Base-by-base conservation (phyloP, 2,888 invertebrate genomes). In the Chaetogeoica ovagalla region DNA sequence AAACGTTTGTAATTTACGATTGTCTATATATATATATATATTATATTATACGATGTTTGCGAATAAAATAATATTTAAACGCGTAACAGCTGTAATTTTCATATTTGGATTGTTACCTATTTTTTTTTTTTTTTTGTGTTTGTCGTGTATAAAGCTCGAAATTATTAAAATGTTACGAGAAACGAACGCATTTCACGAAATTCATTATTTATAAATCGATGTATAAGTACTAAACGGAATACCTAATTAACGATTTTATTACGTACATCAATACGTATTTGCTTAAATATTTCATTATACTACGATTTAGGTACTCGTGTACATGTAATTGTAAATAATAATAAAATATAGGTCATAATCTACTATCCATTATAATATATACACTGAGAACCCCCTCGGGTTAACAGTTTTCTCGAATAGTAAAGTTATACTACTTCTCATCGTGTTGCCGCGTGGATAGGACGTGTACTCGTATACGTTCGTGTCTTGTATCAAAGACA, bases 301-400 rank as follows among this genome's bases (percentile, higher is more conserved):
- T 30, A 30, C 30, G 30, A 30, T 30, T 30, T 30, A 30, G 30
- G 30, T 30, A 30, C 30, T 1, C 30, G n/a, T 68, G 48, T 48
- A 52, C 43, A 39, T 65, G 23, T 68, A 52, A 52, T 30, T 30
- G 30, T 30, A 55, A 19, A 68, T 30, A 39, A 68, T 30, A 39
- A 23, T 5, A 52, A 75, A 60, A 76, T 76, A 68, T 76, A 68
- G 75, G 75, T 66, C 66, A 57, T 66, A 57, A 57, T 75, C 57
- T 59, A 15, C 9, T 48, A 48, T 48, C 57, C 55, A 39, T 7
- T 43, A 43, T 65, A 30, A 1, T 30, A 30, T 30, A 4, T 30
- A 9, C 55, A 57, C 55, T 37, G 39, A 17, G 30, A 65, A 63
- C 39, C 65, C 63, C 74, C 65, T 75, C 66, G 43, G 66, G 66